Base-by-base conservation (phyloP, 2,797 vertebrate genomes). In the Gymnoscopelus microlampas region DNA sequence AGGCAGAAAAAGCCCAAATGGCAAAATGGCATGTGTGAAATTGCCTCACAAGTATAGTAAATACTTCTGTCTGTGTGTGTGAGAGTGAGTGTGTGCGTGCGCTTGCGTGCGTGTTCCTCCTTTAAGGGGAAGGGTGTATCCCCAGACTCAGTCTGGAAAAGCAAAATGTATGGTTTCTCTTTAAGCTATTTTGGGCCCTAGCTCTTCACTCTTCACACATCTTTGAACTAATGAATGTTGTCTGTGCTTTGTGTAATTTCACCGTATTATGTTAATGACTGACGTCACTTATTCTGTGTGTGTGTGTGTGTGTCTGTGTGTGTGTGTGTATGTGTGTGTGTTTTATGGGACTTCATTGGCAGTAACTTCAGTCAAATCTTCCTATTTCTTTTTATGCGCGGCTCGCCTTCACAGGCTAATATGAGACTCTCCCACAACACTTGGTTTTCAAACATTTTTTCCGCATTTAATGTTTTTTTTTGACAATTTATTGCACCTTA, bases 81-180 rank as follows among this genome's bases (percentile, higher is more conserved):
- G 53, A 10, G 23, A 67, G 66, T 57, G 66, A 79, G 76, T 48
- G 59, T 35, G 53, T 12, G 23, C 69, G 66, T 57, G 29, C 64
- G 65, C 53, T 60, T 49, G 24, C 26, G 64, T 56, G 53, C 39
- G 68, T 76, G 51, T 76, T 60, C 56, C 49, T 75, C 32, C 23
- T 61, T 54, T 54, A 75, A 48, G 49, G 59, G 47, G 56, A 23
- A 66, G 74, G 76, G 79, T 81, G 78, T 69, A 53, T 81, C 60
- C 70, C 71, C 73, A 88, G 56, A 63, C 53, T 62, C 74, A 60
- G 39, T 8, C 57, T 79, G 77, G 77, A 74, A 85, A 87, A 76
- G 32, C 62, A 81, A 82, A 74, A 35, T 5, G 51, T 13, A 10
- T 59, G 44, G 60, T 69, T 60, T 55, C 19, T 64, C 14, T 79